These are phyloP conservation scores for Scomber japonicus DNA, from an alignment of 2,113 vertebrate genomes.

Conservation along the genomic window DNA sequence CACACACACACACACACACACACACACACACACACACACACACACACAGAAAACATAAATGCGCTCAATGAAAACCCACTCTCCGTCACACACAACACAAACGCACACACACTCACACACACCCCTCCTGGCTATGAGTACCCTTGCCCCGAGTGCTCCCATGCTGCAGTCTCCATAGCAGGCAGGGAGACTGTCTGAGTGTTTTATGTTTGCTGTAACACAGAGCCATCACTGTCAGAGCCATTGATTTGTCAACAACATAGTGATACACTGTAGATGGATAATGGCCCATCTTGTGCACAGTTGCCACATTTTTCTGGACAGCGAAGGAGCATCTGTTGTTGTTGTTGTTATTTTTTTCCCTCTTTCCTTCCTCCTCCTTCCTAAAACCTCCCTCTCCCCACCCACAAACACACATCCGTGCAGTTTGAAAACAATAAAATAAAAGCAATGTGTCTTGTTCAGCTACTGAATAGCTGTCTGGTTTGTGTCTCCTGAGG, in stretches of 20 bases:
- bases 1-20: slow-evolving; percentile 25
- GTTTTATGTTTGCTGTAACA: slow-evolving; percentile 80
- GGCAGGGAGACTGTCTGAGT: slow-evolving; percentile 75
- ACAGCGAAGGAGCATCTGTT: slow-evolving; percentile 66
- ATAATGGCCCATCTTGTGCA: slow-evolving; percentile 78
- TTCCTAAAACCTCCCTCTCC: slow-evolving; percentile 42
- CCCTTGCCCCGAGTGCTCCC: slow-evolving; percentile 79
- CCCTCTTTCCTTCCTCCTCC: slow-evolving; percentile 41
- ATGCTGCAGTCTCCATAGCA: slow-evolving; percentile 70
- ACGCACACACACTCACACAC: slow-evolving; percentile 36
- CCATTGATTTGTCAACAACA: slow-evolving; percentile 83
- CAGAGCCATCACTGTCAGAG: slow-evolving; percentile 77
- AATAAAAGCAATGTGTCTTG: slow-evolving; percentile 86
- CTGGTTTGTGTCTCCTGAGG: slow-evolving; percentile 83
- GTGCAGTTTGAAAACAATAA: slow-evolving; percentile 83
- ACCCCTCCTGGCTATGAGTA: slow-evolving; percentile 65
- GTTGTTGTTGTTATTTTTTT: slow-evolving; percentile 50
- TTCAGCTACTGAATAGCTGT: slow-evolving; percentile 87
- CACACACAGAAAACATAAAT: slow-evolving; percentile 34
- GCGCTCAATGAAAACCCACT: slow-evolving; percentile 28
- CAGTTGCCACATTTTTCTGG: slow-evolving; percentile 72
- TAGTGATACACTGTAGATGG: slow-evolving; percentile 77
- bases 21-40: slow-evolving; percentile 25
- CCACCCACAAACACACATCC: slow-evolving; percentile 29
- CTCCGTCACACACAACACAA: slow-evolving; percentile 19